Base-by-base conservation (phyloP, 2,888 invertebrate genomes). In the Amorpha juglandis region DNA sequence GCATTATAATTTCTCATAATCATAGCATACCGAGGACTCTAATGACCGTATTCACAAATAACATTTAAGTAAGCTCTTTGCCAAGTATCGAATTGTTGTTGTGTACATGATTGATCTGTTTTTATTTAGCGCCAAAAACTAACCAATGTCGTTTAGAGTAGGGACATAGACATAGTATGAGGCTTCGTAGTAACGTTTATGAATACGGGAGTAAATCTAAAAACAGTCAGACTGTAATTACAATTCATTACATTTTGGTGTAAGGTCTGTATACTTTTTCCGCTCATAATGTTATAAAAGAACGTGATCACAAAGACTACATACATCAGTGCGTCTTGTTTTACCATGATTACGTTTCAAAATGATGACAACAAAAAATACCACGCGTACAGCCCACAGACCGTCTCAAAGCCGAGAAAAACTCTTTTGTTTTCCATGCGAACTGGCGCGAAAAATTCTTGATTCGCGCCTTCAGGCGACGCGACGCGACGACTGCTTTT, bases 391-490 rank as follows among this genome's bases (percentile, higher is more conserved):
- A 58, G 58, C 58, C 58, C 42, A 58, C 58, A 58, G 58, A 42
- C 19, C 38, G 16, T 42, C 58, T 58, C 58, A 58, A 58, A 58
- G 64, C 55, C 47, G 48, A 58, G 64, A 70, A 67, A 64, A 74
- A 71, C 68, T 63, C 72, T 72, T 78, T 79, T 78, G 72, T 70
- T 77, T 78, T 78, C 72, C 73, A 69, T 74, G 74, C 71, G 71
- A 80, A 75, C 76, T 73, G 73, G 71, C 70, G 71, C 73, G 72
- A 71, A 67, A 76, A 79, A 75, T 78, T 70, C 80, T 77, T 78
- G 78, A 79, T 78, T 80, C 78, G 68, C 72, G 75, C 76, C 80
- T 79, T 71, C 69, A 63, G 76, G 77, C 78, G 73, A 74, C 75
- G 76, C 74, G 76, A 74, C 75, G 77, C 74, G 76, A 70, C 71